Conservation (phyloP, 2,113 vertebrate genomes). For the Dicrurus megarhynchus region DNA sequence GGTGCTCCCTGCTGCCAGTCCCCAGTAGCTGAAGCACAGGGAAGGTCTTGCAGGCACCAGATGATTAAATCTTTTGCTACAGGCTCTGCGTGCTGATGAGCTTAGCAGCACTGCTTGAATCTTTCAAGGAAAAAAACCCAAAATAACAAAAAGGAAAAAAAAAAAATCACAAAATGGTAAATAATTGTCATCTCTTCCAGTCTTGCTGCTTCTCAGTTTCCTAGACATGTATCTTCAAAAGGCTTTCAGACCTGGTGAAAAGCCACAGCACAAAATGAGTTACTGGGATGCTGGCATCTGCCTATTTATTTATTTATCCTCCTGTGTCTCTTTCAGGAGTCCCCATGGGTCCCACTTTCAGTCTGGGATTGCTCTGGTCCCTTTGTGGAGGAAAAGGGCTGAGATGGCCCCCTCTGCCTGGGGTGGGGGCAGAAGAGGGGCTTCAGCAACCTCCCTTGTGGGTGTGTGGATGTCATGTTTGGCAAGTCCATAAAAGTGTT, state of each 20-base stretch:
- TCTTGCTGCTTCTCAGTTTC: neutral
- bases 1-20: neutral
- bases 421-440: neutral
- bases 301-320: neutral
- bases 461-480: neutral
- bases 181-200: neutral
- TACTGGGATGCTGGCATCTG: neutral
- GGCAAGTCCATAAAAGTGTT: neutral
- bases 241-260: neutral
- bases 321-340: neutral
- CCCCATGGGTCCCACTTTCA: accelerated
- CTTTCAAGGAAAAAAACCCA: neutral
- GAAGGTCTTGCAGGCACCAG: neutral
- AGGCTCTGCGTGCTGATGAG: neutral
- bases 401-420: neutral
- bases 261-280: neutral
- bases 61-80: neutral
- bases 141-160: neutral
- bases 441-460: accelerated
- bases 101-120: neutral
- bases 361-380: neutral
- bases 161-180: neutral
- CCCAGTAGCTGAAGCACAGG: neutral
- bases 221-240: neutral
- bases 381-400: neutral